Base-by-base conservation (phyloP, 2,888 invertebrate species). In the Tholera decimalis region DNA sequence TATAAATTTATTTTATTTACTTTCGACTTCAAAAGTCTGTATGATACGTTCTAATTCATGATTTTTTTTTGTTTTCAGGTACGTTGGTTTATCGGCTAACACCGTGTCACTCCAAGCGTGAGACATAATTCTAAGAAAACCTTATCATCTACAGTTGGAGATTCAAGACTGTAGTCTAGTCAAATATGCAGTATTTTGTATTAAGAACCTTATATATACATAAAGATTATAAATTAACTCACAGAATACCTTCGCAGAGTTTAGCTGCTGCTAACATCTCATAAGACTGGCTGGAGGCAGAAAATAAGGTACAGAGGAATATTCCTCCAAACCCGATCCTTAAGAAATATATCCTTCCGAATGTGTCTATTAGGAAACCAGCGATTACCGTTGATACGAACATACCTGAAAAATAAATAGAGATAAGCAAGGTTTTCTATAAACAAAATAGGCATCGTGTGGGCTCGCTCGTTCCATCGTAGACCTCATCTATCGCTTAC, bases 281-380 rank as follows among this genome's bases (percentile, higher is more conserved):
- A 43, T 87, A 93, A 0, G 83, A 88, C 65, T 93, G 93, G 68
- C 93, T 92, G 7, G 83, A 82, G 0, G 88, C 92, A 9, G 89
- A 86, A n/a, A 91, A 57, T 7, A 89, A 39, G 1, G 86, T 87
- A 28, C 83, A 89, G 1, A 90, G 2, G 39, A 90, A 93, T 9
- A 91, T 82, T 0, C 92, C 92, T 0, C 85, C 86, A 13, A 83
- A 90, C 1, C 93, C 92, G 1, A 80, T 44, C 3, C 87, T 66
- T 8, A 93, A 64, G 53, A 93, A 93, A 37, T 81, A 80, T 67
- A 89, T 92, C 11, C 93, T 83, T 35, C 93, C 93, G 73, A 93
- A 93, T 6, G 89, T 89, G 47, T 93, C 93, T 0, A 90, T 89
- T 1, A 93, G 81, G 60, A 93, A 92, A 1, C 93, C 93, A 0